These are phyloP conservation scores for Dendrocincla tyrannina DNA, from an alignment of 2,797 vertebrate species.

Conservation along the genomic window DNA sequence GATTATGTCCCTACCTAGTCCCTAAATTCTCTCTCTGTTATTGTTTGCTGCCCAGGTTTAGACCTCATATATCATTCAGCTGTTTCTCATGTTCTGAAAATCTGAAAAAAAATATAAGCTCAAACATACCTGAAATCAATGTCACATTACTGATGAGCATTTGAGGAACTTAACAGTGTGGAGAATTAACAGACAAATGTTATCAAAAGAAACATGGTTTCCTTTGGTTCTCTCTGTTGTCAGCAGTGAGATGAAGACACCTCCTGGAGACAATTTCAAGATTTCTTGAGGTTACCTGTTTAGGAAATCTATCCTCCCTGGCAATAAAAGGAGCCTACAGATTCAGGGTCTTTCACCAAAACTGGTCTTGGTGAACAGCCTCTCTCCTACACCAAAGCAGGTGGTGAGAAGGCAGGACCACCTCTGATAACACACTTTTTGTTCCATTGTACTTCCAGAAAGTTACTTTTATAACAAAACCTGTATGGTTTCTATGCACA, in stretches of 20 bases:
- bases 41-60: not conserved
- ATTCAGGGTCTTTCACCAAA: not conserved
- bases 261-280: not conserved
- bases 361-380: not conserved
- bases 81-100: not conserved
- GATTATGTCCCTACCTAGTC: not conserved
- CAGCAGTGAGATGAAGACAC: not conserved
- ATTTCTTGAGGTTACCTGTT: not conserved
- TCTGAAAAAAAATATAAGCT: not conserved
- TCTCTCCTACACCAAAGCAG: not conserved
- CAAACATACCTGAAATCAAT: not conserved
- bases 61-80: not conserved
- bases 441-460: not conserved
- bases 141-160: not conserved
- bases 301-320: not conserved
- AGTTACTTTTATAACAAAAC: not conserved
- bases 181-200: not conserved
- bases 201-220: not conserved
- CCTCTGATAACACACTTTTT: not conserved
- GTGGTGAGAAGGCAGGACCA: not conserved
- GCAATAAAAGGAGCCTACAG: not conserved
- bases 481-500: not conserved
- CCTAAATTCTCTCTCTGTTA: not conserved
- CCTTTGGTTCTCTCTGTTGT: not conserved
- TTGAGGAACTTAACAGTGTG: not conserved